These are phyloP conservation scores for Stomatorhinus walkeri DNA, from an alignment of 2,797 vertebrate genomes.

Conservation along the genomic window DNA sequence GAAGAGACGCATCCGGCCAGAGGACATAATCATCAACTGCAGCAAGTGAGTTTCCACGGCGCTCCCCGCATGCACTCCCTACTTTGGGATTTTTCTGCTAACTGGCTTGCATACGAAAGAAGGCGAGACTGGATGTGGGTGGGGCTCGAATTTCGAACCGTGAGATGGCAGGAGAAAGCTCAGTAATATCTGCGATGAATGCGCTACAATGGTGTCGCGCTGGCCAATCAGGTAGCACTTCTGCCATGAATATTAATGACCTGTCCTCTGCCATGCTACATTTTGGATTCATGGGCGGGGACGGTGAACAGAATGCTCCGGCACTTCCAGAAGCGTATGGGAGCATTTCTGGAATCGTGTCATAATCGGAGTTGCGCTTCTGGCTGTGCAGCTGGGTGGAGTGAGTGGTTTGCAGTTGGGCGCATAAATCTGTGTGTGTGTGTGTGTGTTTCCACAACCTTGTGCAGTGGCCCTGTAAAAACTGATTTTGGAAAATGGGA, in stretches of 20 bases:
- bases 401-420: not conserved
- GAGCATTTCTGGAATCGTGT: not conserved
- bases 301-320: not conserved
- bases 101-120: not conserved
- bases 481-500: not conserved
- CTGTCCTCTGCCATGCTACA: not conserved
- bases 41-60: slow-evolving; percentile 74
- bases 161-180: not conserved
- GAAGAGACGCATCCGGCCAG: slow-evolving; percentile 81
- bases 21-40: slow-evolving; percentile 93
- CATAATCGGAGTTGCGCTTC: not conserved
- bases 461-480: not conserved
- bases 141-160: not conserved
- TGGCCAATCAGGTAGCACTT: not conserved
- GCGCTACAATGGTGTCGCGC: not conserved
- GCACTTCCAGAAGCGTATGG: not conserved
- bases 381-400: not conserved
- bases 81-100: not conserved
- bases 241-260: not conserved
- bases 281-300: not conserved
- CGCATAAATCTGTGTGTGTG: not conserved
- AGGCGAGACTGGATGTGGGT: not conserved
- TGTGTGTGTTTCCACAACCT: not conserved
- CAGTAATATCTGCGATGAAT: not conserved
- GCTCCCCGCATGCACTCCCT: not conserved